Evolutionary conservation across 2,113 vertebrate genomes (phyloP).

Genomic region (Sturnira hondurensis): DNA sequence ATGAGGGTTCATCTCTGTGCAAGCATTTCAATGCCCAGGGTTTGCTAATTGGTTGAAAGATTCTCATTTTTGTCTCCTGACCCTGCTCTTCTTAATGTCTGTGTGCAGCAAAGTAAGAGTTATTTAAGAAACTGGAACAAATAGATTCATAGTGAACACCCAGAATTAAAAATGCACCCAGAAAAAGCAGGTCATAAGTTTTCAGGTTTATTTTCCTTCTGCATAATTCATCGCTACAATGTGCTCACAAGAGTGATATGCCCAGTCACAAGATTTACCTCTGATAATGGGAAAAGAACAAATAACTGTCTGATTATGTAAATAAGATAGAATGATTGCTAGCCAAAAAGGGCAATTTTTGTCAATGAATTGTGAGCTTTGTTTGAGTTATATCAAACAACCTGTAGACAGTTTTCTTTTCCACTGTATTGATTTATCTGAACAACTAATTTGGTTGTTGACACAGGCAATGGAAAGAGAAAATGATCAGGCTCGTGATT

Average conservation of each 20-base stretch:
- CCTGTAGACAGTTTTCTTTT: neutral
- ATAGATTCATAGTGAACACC: neutral
- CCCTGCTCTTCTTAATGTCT: neutral
- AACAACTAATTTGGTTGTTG: neutral
- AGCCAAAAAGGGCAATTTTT: neutral
- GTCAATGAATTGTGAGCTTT: neutral
- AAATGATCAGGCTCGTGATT: neutral
- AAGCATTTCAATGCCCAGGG: slow-evolving; percentile 15
- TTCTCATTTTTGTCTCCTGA: neutral
- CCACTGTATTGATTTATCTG: neutral
- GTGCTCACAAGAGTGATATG: neutral
- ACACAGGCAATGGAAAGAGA: neutral
- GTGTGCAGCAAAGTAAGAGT: neutral
- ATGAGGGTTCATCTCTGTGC: neutral
- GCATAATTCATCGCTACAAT: neutral
- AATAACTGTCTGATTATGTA: neutral
- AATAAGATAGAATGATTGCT: neutral
- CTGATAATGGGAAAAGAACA: neutral
- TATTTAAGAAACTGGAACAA: neutral
- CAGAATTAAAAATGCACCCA: neutral
- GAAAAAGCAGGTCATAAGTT: neutral
- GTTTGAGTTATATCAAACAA: neutral
- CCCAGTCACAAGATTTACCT: neutral
- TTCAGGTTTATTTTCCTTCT: neutral
- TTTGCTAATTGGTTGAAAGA: neutral